A percentile compares a stretch with the other conserved stretches of the same genome.
Evolutionary conservation across 2,888 invertebrate genomes (phyloP).

Genomic region (Nemotelus nigrinus): DNA sequence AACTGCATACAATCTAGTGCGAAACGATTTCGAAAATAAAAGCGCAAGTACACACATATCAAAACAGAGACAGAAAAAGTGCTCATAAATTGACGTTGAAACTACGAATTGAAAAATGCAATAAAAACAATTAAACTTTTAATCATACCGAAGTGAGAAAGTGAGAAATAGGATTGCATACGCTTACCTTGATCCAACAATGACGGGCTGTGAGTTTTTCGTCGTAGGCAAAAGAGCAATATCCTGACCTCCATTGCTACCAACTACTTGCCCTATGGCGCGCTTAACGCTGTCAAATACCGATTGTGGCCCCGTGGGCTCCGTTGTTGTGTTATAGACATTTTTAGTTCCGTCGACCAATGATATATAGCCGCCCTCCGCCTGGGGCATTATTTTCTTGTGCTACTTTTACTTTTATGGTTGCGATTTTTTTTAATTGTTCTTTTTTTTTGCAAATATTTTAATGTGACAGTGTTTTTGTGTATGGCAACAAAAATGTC

Average conservation of each 20-base stretch:
- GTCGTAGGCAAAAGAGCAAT: slow-evolving; percentile 60
- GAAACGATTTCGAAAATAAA: neutral
- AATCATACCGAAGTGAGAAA: neutral
- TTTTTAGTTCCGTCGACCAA: slow-evolving; percentile 60
- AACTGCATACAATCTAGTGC: neutral
- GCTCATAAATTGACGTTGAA: neutral
- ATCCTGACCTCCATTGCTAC: slow-evolving; percentile 58
- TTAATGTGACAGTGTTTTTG: slow-evolving; percentile 11
- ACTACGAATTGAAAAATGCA: neutral
- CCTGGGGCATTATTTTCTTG: slow-evolving; percentile 60
- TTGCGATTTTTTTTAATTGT: slow-evolving; percentile 15
- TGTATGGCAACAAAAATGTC: neutral
- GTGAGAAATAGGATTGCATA: neutral
- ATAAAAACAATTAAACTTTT: neutral
- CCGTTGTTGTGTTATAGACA: slow-evolving; percentile 65
- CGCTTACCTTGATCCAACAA: slow-evolving; percentile 65
- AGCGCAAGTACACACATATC: neutral
- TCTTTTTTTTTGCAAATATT: neutral
- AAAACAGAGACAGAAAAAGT: too few relatives aligned
- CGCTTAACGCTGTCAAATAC: slow-evolving; percentile 64
- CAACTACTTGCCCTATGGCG: slow-evolving; percentile 64
- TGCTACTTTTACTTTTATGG: slow-evolving; percentile 21
- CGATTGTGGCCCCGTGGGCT: slow-evolving; percentile 63
- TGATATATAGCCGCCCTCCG: slow-evolving; percentile 64
- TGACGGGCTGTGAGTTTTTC: slow-evolving; percentile 60